Evolutionary conservation across 1,140 invertebrate genomes (phyloP), one percentile per base, ranked within the genome.

Genomic region (Drosophila kepulauana): DNA sequence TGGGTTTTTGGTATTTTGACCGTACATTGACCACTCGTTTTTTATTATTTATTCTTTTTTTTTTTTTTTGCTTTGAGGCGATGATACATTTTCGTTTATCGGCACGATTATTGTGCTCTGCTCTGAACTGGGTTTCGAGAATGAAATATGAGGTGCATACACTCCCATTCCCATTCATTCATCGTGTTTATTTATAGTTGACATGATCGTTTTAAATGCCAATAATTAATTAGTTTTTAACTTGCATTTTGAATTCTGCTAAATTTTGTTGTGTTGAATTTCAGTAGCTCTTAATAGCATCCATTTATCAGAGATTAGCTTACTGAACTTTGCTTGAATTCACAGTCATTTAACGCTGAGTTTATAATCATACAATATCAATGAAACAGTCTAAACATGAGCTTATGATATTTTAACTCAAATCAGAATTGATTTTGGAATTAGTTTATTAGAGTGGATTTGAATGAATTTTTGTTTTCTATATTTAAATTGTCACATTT

Each of bases 11-110:
- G 13, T 33, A 38, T 69, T 65, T 43, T 51, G 35, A 73, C 79
- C 82, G 84, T 66, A 48, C 78, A 89, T 78, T 87, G 84, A 84
- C 80, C 84, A 67, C 48, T 28, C 66, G 38, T 63, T 75, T 74
- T 38, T 11, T 25, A 25, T 25, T 25, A 25, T 3, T 25, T 25
- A 25, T 25, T 25, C 20, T 25, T 25, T 25, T 25, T 4, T 25
- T 25, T 20, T 2, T 16, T 16, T 20, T 20, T 20, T 20, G 2
- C 3, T 38, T 78, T 38, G 79, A 76, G 70, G 65, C 79, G 76
- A 79, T 79, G 79, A 88, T 78, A 52, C 52, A 85, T 81, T 66
- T 76, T 41, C 41, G 13, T 79, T 61, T 38, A 66, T 75, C 10
- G 49, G 25, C 20, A 38, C 54, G 20, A 54, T 74, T 54, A 68